Base-by-base conservation (phyloP, 2,888 invertebrate species). In the Scaptomyza tumidula region DNA sequence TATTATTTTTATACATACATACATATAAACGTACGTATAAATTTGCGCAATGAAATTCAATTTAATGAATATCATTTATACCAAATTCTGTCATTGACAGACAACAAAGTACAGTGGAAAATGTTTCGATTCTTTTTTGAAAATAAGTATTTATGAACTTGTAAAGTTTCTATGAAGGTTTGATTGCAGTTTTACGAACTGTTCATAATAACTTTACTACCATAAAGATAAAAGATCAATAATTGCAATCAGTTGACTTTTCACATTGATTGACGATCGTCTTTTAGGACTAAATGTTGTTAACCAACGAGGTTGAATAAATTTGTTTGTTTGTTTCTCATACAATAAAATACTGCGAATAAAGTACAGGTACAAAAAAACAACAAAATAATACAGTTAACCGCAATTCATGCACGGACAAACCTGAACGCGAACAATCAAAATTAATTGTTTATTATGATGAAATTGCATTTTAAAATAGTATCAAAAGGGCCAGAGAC, bases 31-130 rank as follows among this genome's bases (percentile, higher is more conserved):
- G 14, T 14, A 39, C 0, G 4, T n/a, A 37, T n/a, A 14, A 14
- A 39, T 14, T 9, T 43, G 49, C 45, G 44, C 53, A 63, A 49
- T 55, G 54, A 54, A 70, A 67, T 59, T 70, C 73, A 74, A 71
- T 77, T 76, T 80, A 76, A 85, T 82, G 74, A 80, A 74, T 61
- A 75, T 69, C 68, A 80, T 80, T 83, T 74, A 52, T 49, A 31
- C 44, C 49, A 55, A 62, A 60, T 60, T 46, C 74, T 44, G 53
- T 49, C 53, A 56, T 29, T 11, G 31, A 0, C 64, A 48, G 43
- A 24, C 39, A 39, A 11, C 11, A 3, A 10, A 6, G 7, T 6
- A 71, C 69, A 54, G 64, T 65, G 72, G 56, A 3, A 0, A 5
- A 9, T 13, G n/a, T n/a, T 29, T 3, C 11, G 0, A 7, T 13